phyloP scores from a whole-genome alignment of 2,113 vertebrate species.

The Bambusicola thoracicus region DNA sequence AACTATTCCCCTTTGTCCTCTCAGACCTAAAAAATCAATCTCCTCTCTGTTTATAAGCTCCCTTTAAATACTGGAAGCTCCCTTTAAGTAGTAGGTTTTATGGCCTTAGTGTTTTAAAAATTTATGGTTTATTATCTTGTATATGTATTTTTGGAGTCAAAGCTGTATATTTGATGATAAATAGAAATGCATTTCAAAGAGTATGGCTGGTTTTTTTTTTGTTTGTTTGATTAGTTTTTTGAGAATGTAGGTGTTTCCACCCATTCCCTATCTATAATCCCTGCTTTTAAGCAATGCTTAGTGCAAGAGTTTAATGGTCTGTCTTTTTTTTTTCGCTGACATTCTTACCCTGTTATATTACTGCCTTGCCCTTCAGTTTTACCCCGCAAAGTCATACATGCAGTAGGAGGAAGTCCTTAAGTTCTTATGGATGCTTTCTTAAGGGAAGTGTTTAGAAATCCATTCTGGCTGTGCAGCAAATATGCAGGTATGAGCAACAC shows the following conservation, averaged over 20 bases:
- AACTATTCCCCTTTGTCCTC: not conserved
- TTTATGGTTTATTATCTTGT: not conserved
- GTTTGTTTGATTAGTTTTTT: no score
- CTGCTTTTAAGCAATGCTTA: not conserved
- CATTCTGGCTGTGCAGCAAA: not conserved
- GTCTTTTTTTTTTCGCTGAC: not conserved
- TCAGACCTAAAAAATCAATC: not conserved
- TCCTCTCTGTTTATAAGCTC: not conserved
- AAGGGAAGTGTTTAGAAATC: not conserved
- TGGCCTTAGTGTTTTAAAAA: not conserved
- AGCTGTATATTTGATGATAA: not conserved
- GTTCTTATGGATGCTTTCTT: not conserved
- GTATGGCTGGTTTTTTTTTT: no score
- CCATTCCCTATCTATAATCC: not conserved
- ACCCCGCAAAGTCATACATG: not conserved
- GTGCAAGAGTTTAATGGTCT: not conserved
- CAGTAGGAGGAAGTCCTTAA: not conserved
- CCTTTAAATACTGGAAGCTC: no score
- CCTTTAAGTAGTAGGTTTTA: not conserved
- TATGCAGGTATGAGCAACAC: not conserved
- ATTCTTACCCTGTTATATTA: fast-evolving
- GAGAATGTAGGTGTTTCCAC: fast-evolving
- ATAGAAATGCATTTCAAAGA: not conserved
- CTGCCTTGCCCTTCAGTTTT: not conserved
- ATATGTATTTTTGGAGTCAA: not conserved